These are phyloP conservation scores for Austrofundulus limnaeus DNA, from an alignment of 2,113 vertebrate species.

Conservation along the genomic window DNA sequence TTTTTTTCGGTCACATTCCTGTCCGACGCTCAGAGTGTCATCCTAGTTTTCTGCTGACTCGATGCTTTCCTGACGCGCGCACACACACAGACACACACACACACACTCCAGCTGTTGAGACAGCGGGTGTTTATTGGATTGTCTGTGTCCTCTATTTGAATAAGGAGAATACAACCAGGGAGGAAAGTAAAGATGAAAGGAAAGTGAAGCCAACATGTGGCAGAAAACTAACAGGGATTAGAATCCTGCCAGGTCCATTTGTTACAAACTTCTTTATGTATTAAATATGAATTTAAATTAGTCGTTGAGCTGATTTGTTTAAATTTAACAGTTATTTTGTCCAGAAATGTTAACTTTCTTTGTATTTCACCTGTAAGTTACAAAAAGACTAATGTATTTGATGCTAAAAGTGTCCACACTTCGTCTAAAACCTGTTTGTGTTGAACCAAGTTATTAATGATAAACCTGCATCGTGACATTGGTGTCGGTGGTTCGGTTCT, in stretches of 20 bases:
- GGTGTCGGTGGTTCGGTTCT: slow-evolving; percentile 7
- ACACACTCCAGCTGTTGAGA: slow-evolving; percentile 72
- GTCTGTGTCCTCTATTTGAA: slow-evolving; percentile 75
- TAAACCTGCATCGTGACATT: too few species aligned
- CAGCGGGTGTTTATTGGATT: slow-evolving; percentile 71
- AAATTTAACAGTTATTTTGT: too few species aligned
- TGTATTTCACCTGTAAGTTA: too few species aligned
- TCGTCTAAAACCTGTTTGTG: too few species aligned
- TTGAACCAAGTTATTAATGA: too few species aligned
- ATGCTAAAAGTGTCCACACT: too few species aligned
- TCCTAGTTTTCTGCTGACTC: slow-evolving; percentile 72
- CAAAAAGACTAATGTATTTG: too few species aligned
- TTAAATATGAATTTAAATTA: too few species aligned
- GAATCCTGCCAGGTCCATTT: too few species aligned
- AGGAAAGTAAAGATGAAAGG: slow-evolving; percentile 15
- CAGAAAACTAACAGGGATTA: not conserved
- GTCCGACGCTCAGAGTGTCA: slow-evolving; percentile 69
- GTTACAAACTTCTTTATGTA: too few species aligned
- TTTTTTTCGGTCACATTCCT: slow-evolving; percentile 69
- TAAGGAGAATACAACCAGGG: slow-evolving; percentile 59
- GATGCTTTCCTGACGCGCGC: slow-evolving; percentile 40
- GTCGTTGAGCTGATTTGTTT: too few species aligned
- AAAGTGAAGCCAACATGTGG: not conserved
- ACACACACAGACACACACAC: slow-evolving; percentile 49
- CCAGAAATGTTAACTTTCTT: too few species aligned